Conservation (phyloP, 2,797 vertebrate genomes). For the Ataeniobius toweri region DNA sequence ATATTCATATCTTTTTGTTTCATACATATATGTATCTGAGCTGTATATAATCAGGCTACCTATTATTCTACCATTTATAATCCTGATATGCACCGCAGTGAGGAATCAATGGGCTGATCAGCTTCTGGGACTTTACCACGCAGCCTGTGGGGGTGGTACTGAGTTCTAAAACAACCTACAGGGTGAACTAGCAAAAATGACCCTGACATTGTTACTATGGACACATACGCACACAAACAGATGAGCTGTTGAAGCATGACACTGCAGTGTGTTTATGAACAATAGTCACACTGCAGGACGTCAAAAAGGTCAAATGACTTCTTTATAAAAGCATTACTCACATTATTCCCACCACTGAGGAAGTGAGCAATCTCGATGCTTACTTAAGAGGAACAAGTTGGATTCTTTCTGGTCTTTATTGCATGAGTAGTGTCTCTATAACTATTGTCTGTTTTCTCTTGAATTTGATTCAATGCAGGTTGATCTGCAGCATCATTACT, state of each 20-base stretch:
- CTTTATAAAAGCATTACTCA: not conserved
- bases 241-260: not conserved
- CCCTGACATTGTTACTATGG: slow-evolving; percentile 2
- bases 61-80: slow-evolving; percentile 40
- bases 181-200: slow-evolving; percentile 24
- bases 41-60: slow-evolving; percentile 18
- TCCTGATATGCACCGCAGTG: slow-evolving; percentile 36
- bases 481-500: not conserved
- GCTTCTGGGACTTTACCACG: slow-evolving; percentile 24
- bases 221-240: slow-evolving; percentile 8
- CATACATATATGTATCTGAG: slow-evolving; percentile 17
- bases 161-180: slow-evolving; percentile 17
- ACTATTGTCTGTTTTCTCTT: not conserved
- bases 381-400: not conserved
- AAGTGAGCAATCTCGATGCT: not conserved
- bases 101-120: slow-evolving; percentile 42
- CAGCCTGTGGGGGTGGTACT: slow-evolving; percentile 14
- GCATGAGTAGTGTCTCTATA: not conserved
- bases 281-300: not conserved
- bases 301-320: not conserved
- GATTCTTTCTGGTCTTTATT: not conserved
- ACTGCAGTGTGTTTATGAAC: not conserved
- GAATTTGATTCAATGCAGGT: not conserved
- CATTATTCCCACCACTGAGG: not conserved
- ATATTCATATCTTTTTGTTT: slow-evolving; percentile 14